phyloP scores from a whole-genome alignment of 2,797 vertebrate species.

The Huso huso region DNA sequence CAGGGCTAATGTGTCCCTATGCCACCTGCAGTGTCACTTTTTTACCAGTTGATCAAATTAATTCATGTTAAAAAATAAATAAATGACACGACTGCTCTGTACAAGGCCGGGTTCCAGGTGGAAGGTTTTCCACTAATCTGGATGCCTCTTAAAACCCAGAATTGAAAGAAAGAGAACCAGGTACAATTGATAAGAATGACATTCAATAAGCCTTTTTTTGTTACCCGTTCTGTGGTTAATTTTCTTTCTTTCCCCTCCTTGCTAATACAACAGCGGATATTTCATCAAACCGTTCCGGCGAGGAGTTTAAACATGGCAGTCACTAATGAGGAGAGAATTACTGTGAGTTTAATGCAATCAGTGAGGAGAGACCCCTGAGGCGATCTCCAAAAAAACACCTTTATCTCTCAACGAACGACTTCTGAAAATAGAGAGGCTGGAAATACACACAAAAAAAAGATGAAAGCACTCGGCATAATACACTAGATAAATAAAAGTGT shows the following conservation, averaged over 20 bases:
- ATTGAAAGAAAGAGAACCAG: too few relatives aligned
- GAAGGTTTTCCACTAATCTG: too few relatives aligned
- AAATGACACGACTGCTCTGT: too few relatives aligned
- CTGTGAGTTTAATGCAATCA: slow-evolving; percentile 70
- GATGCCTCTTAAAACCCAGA: too few relatives aligned
- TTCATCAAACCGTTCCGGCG: slow-evolving; percentile 60
- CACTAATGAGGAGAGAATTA: slow-evolving; percentile 76
- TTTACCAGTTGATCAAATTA: too few relatives aligned
- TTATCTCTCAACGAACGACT: slow-evolving; percentile 52
- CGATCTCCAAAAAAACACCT: slow-evolving; percentile 59
- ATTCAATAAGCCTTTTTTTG: too few relatives aligned
- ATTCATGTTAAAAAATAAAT: too few relatives aligned
- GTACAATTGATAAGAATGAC: too few relatives aligned
- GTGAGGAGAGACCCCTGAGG: slow-evolving; percentile 69
- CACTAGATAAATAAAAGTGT: slow-evolving; percentile 38
- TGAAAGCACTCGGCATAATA: slow-evolving; percentile 24
- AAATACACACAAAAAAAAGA: slow-evolving; percentile 28
- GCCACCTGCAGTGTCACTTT: too few relatives aligned
- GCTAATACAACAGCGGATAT: neutral
- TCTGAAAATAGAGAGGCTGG: slow-evolving; percentile 35
- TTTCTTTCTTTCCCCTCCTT: neutral
- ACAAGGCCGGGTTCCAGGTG: too few relatives aligned
- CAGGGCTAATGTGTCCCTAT: too few relatives aligned
- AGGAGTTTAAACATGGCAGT: slow-evolving; percentile 72
- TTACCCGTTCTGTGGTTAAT: too few relatives aligned